Evolutionary conservation across 1,140 invertebrate genomes (phyloP), one percentile per base, ranked within the genome.

Genomic region (Lanistes nyassanus): DNA sequence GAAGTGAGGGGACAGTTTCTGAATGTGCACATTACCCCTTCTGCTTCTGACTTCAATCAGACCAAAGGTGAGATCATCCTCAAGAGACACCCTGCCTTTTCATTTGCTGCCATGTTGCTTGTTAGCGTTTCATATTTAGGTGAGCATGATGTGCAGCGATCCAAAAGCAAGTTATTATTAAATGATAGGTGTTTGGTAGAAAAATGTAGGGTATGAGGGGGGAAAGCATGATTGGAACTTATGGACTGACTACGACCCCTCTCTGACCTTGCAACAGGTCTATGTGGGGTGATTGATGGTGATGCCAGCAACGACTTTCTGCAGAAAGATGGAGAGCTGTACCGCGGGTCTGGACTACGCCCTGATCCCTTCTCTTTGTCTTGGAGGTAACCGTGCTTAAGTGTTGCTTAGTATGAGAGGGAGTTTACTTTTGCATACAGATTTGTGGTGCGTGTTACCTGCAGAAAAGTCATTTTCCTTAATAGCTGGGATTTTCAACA

Each of bases 271-370:
- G 74, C 78, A 75, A 31, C 70, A 85, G 85, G 85, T 68, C 71
- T 87, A 16, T 87, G 85, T 81, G 85, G 85, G 21, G 76, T 74
- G 11, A 84, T 81, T 75, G 82, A 87, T 80, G 80, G 76, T 3
- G 71, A 77, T 19, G 80, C 60, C 51, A 76, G 66, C 11, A 82
- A 83, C 71, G 82, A 84, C 34, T 75, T 83, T 21, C 42, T 65
- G 26, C 77, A 79, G 62, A 68, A 56, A 7, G 80, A 86, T 74
- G 81, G 82, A n/a, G 56, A 70, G 13, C 0, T 80, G 34, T 78
- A 77, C 34, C 58, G 75, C 26, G 75, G 73, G 34, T 62, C 72
- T 37, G 79, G 77, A 51, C 36, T 66, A 0, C 62, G 72, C 29
- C 81, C 80, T 34, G 80, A 82, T 42, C 39, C 60, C 7, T 83